Evolutionary conservation across 2,888 invertebrate genomes (phyloP), one percentile per base, ranked within the genome.

Genomic region (Hipparchia semele): DNA sequence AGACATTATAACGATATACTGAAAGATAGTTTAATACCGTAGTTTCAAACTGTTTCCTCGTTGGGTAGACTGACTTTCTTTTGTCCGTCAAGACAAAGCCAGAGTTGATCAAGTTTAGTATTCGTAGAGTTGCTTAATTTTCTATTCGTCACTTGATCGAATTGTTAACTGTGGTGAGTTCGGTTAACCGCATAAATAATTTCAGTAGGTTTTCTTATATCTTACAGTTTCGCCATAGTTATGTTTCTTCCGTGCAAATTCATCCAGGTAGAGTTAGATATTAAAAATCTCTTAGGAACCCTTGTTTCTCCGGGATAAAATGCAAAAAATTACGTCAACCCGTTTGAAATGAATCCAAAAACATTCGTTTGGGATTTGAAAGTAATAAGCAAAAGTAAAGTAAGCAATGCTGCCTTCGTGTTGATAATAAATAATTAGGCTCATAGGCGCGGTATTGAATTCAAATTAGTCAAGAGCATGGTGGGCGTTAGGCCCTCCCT

Each of bases 391-490:
- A n/a, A n/a, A n/a, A n/a, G n/a, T n/a, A n/a, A n/a, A n/a, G n/a
- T n/a, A n/a, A n/a, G 23, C n/a, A 71, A 71, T 70, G 72, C 71
- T 65, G 65, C 73, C 77, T 76, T 79, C 64, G 72, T 71, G 75
- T 71, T 70, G 65, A 76, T 73, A 76, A 75, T 76, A 78, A 77
- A 74, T 77, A 77, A 76, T 60, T 59, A 59, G 71, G 66, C 67
- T 68, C 60, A 68, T 73, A 75, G 58, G 69, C 23, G 80, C 76
- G 78, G 85, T 85, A 88, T 91, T 90, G 90, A 91, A 91, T 91
- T 88, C 85, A 89, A 91, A 91, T 89, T 79, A 83, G 79, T 79
- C 76, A 73, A 79, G 79, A 79, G 78, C 84, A 86, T 84, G 90
- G 90, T 90, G 87, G 89, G 87, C 80, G 87, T 79, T 78, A 58